Conservation (phyloP, 2,113 vertebrate species). For the Corythoichthys intestinalis region DNA sequence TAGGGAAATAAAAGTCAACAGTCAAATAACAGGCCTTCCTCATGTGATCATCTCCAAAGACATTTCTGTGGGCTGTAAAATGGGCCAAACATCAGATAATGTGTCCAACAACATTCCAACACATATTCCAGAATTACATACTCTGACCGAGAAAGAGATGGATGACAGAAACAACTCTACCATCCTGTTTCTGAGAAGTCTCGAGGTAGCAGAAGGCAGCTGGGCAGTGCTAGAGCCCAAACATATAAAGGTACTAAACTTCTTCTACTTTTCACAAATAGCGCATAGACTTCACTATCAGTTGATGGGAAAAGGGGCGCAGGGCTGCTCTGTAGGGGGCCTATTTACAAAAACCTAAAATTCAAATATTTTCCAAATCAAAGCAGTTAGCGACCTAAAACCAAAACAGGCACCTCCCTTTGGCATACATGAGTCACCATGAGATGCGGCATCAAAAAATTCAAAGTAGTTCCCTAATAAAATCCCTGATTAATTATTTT, state of each 20-base stretch:
- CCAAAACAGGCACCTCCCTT: too few species aligned
- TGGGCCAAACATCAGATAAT: slow-evolving; percentile 21
- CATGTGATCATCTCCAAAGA: slow-evolving; percentile 79
- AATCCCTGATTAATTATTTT: too few species aligned
- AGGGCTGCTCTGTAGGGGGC: too few species aligned
- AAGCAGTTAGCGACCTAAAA: too few species aligned
- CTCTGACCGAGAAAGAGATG: slow-evolving; percentile 22
- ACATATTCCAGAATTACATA: slow-evolving; percentile 4
- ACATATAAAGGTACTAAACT: slow-evolving; percentile 71
- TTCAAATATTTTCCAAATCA: too few species aligned
- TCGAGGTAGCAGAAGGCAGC: slow-evolving; percentile 80
- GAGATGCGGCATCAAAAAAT: too few species aligned
- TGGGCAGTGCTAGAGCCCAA: slow-evolving; percentile 73
- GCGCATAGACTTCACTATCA: too few species aligned
- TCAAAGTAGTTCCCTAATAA: too few species aligned
- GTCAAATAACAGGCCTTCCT: slow-evolving; percentile 72
- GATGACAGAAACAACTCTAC: slow-evolving; percentile 35
- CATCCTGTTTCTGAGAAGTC: slow-evolving; percentile 72
- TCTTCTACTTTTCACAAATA: background rate
- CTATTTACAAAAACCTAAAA: too few species aligned
- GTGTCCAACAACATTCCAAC: slow-evolving; percentile 8
- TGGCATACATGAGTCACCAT: too few species aligned
- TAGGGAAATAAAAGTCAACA: slow-evolving; percentile 71
- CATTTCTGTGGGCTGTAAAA: slow-evolving; percentile 78
- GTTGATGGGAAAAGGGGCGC: too few species aligned